Base-by-base conservation (phyloP, 2,113 vertebrate species). In the Marmota monax region DNA sequence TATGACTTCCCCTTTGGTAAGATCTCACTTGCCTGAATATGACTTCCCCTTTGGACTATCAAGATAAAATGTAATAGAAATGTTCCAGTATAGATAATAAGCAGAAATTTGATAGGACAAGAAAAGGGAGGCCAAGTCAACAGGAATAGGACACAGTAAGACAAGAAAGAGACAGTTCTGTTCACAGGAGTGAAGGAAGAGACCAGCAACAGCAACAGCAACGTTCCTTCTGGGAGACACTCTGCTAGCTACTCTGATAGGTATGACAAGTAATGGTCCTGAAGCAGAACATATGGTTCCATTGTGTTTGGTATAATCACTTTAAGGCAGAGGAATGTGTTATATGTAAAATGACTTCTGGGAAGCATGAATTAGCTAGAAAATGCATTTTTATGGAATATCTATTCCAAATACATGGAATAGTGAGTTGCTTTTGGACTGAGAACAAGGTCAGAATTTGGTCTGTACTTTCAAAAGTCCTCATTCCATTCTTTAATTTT, bases 371-470 rank as follows among this genome's bases (percentile, higher is more conserved):
- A 0, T 92, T 92, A 76, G 34, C 53, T 74, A 78, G 73, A 89
- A 82, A 83, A 78, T 34, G 7, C 23, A 58, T 56, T 96, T 91
- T 73, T 69, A 37, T 22, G 48, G 18, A 77, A 72, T 45, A 73
- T 7, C 56, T 70, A 29, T 48, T 83, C 27, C 39, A 83, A 39
- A 95, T 77, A 84, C 34, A 39, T 13, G 70, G 39, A 92, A 48
- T 63, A 45, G 42, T 74, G 32, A 93, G 61, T 69, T 69, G 56
- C 7, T 86, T 77, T 80, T 92, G 29, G 70, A 73, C 48, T 53
- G 42, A 94, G 51, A 94, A 39, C 65, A 94, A 76, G 20, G 23
- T 84, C 72, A 88, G 53, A 84, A 56, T 65, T 90, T 92, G 22
- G 45, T 86, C 58, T 92, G 86, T 93, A 22, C 27, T 58, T 82